Evolutionary conservation across 2,888 invertebrate species (phyloP), one percentile per base, ranked within the genome.

Genomic region (Rhimphoctona megacephalus): DNA sequence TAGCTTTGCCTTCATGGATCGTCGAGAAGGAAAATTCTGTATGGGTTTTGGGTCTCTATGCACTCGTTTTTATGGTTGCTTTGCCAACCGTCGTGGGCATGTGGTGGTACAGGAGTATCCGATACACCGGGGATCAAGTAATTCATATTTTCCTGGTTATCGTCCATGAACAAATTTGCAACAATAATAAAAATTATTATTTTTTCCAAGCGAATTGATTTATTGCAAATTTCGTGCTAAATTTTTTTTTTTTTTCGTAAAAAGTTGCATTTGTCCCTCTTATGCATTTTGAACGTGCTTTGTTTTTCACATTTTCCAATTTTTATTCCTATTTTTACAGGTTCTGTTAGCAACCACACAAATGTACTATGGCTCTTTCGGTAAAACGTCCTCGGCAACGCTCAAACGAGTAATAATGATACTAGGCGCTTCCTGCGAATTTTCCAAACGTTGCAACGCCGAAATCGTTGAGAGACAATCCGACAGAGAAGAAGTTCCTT

Each of bases 101-200:
- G 90, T 99, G 99, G 99, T 99, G 99, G 99, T 99, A 99, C 94
- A 96, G 98, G 85, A 99, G 99, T 85, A 99, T 99, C 90, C 97
- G 98, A 91, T 99, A 98, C 95, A 99, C 99, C 81, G 99, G 99
- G 85, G 99, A 99, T 94, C 98, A 99, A 96, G 96, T 95, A 93
- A 90, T 89, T 90, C 64, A 54, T 6, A 49, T 61, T 39, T 69
- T 61, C 1, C 43, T 43, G 11, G 14, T 11, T 14, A 43, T 43
- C 2, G 43, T 14, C 14, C 11, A 14, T 43, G 43, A 43, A 11
- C 43, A 43, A 11, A 43, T 43, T 43, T 43, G 7, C 7, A 11
- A 11, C 5, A 9, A 43, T 43, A 43, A 43, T 43, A 9, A 43
- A 43, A 43, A 43, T 43, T 0, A 43, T 14, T 33, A 33, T 5